Conservation (phyloP, 2,888 invertebrate genomes). For the Charanyca ferruginea region DNA sequence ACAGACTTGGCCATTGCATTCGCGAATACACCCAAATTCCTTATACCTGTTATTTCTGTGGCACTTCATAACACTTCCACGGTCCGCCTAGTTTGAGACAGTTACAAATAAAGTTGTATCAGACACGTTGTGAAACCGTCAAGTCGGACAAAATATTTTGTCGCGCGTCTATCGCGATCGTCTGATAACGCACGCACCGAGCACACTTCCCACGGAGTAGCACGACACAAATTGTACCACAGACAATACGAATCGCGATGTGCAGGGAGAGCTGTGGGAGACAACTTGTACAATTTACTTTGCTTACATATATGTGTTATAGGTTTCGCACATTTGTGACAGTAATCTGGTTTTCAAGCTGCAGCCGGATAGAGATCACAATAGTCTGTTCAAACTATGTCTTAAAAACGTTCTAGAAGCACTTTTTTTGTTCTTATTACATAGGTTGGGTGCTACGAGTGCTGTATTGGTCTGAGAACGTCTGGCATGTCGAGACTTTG, state of each 20-base stretch:
- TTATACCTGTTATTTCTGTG: constrained; percentile 24
- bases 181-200: constrained; percentile 73
- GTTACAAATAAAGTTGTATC: constrained; percentile 31
- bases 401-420: background rate
- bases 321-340: constrained; percentile 30
- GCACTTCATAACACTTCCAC: constrained; percentile 5
- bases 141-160: constrained; percentile 25
- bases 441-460: background rate
- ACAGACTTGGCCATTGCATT: background rate
- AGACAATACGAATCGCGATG: constrained; percentile 62
- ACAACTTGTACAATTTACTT: constrained; percentile 52
- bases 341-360: constrained; percentile 38
- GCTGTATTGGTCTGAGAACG: background rate
- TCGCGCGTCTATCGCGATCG: constrained; percentile 40
- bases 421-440: background rate
- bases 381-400: background rate
- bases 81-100: background rate
- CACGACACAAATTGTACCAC: constrained; percentile 49
- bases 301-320: constrained; percentile 13
- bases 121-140: constrained; percentile 14
- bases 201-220: constrained; percentile 78
- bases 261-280: constrained; percentile 62
- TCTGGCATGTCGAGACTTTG: too few relatives aligned
- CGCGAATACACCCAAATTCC: constrained; percentile 12
- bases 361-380: background rate